Percentiles rank a stretch among this genome's conserved stretches.
These are phyloP conservation scores for Drosophila orosa DNA, from an alignment of 1,140 invertebrate species.

Conservation along the genomic window DNA sequence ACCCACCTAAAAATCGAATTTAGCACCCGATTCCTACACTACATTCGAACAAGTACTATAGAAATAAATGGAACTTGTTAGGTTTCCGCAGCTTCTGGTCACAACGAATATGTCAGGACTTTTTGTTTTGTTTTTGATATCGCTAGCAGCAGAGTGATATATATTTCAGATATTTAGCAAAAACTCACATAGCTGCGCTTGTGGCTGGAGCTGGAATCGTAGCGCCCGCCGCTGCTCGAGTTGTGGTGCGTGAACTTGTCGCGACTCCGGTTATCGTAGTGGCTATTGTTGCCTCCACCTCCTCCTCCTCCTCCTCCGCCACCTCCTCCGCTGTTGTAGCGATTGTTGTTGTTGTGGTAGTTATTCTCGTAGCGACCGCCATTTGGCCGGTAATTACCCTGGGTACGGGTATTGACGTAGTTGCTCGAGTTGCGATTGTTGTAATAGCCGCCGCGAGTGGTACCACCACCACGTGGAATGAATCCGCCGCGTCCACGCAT, in stretches of 20 bases:
- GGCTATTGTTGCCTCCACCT: constrained; percentile 53
- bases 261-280: constrained; percentile 72
- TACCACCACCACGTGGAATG: constrained; percentile 69
- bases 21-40: too few relatives aligned
- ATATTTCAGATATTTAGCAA: not conserved
- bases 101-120: not conserved
- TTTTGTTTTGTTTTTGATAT: not conserved
- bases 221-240: constrained; percentile 65
- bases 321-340: constrained; percentile 44
- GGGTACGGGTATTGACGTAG: constrained; percentile 73
- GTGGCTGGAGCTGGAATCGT: constrained; percentile 68
- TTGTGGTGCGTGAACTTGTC: constrained; percentile 71
- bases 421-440: constrained; percentile 77
- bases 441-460: constrained; percentile 71
- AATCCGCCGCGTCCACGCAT: constrained; percentile 79
- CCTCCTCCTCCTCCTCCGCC: constrained; percentile 25
- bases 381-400: constrained; percentile 71
- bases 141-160: not conserved
- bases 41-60: too few relatives aligned
- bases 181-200: constrained; percentile 78
- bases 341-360: constrained; percentile 63
- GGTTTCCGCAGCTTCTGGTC: not conserved
- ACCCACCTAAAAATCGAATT: too few relatives aligned
- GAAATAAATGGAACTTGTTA: too few relatives aligned
- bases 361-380: constrained; percentile 71